Evolutionary conservation across 2,113 vertebrate genomes (phyloP).

Genomic region (Merops nubicus): DNA sequence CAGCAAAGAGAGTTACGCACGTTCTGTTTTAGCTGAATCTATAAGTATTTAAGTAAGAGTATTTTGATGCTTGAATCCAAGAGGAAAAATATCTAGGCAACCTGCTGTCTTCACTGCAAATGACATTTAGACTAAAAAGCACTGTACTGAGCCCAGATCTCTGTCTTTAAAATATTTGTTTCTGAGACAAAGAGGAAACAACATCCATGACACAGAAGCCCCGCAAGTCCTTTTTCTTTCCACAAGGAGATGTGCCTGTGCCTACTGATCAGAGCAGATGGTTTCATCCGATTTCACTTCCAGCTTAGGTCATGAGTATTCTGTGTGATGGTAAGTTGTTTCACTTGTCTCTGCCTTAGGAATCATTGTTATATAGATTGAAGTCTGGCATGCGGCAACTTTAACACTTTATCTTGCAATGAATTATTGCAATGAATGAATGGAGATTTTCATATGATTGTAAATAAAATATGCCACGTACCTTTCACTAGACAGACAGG

Average conservation of each 20-base stretch:
- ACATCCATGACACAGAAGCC: background rate
- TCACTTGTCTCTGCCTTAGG: background rate
- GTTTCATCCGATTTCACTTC: background rate
- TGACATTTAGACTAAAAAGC: background rate
- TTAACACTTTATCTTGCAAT: background rate
- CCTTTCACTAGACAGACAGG: background rate
- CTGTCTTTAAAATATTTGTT: background rate
- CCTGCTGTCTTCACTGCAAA: background rate
- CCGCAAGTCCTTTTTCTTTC: fast-evolving
- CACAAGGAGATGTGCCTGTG: background rate
- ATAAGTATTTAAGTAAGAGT: background rate
- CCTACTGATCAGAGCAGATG: background rate
- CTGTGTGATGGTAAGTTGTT: background rate
- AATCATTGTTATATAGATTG: background rate
- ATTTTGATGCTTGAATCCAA: background rate
- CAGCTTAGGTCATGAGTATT: background rate
- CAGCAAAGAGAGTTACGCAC: background rate
- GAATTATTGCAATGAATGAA: too few relatives aligned
- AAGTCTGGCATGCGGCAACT: background rate
- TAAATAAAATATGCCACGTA: background rate
- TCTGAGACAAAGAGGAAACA: background rate
- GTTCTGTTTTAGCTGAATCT: background rate
- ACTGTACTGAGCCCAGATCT: background rate
- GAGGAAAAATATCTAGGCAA: background rate
- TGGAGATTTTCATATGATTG: background rate